Conservation (phyloP, 2,888 invertebrate genomes). For the Fragum sueziense region DNA sequence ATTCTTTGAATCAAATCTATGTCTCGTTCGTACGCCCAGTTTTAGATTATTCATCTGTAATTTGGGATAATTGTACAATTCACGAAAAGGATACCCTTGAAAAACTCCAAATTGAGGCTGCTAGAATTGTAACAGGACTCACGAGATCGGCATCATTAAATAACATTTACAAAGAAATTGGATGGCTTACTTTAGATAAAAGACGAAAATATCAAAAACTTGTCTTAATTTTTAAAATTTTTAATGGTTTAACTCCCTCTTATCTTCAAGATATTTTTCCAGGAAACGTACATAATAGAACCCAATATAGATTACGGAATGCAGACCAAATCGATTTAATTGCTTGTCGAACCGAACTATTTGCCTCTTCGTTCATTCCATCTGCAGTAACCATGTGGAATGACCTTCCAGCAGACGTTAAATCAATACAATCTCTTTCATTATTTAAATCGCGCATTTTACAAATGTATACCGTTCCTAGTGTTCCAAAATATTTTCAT, state of each 20-base stretch:
- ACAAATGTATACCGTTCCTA: too few species aligned
- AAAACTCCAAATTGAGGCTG: slow-evolving; percentile 31
- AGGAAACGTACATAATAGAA: background rate
- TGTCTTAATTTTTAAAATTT: background rate
- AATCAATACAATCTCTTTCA: background rate
- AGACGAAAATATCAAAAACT: slow-evolving; percentile 25
- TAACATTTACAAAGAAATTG: slow-evolving; percentile 19
- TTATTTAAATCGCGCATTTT: background rate
- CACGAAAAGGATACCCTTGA: slow-evolving; percentile 19
- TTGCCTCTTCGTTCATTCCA: slow-evolving; percentile 5
- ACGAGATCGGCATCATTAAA: slow-evolving; percentile 15
- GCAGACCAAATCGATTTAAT: background rate
- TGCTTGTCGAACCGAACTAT: slow-evolving; percentile 6
- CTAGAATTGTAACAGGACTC: slow-evolving; percentile 26
- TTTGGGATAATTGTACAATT: too few species aligned
- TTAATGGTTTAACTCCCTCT: background rate
- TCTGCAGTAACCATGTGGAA: slow-evolving; percentile 12
- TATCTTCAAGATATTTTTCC: slow-evolving; percentile 19
- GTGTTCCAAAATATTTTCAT: too few species aligned
- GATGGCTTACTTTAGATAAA: slow-evolving; percentile 7
- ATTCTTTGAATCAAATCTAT: too few species aligned
- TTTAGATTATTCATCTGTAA: too few species aligned
- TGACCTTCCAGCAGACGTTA: background rate
- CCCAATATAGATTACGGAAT: slow-evolving; percentile 1
- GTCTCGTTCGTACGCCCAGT: too few species aligned